Evolutionary conservation across 2,888 invertebrate genomes (phyloP).

Genomic region (Coleophora deauratella): DNA sequence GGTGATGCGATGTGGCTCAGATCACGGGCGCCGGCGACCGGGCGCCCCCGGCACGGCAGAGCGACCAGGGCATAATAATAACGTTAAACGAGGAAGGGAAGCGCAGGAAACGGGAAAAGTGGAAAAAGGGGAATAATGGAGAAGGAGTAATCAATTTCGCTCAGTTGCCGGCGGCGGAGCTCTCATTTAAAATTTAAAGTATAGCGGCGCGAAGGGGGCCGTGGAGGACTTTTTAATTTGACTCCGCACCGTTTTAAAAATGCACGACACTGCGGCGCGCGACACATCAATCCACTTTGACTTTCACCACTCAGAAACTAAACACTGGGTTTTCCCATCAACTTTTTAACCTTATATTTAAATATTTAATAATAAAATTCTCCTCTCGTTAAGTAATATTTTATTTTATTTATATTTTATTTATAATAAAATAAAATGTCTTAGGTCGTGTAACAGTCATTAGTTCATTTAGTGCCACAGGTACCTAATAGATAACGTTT

Average conservation of each 20-base stretch:
- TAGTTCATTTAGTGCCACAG: too few relatives aligned
- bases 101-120: conserved; percentile 56
- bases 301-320: conserved; percentile 45
- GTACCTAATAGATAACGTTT: too few relatives aligned
- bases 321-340: conserved; percentile 32
- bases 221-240: conserved; percentile 71
- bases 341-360: conserved; percentile 8
- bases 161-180: conserved; percentile 64
- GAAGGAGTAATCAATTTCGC: conserved; percentile 73
- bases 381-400: too few relatives aligned
- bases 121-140: conserved; percentile 71
- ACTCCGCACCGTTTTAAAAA: conserved; percentile 64
- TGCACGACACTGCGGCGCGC: conserved; percentile 64
- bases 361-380: too few relatives aligned
- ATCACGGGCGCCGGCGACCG: conserved; percentile 26
- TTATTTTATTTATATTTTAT: too few relatives aligned
- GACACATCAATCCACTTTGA: conserved; percentile 69
- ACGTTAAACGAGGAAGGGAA: conserved; percentile 61
- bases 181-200: conserved; percentile 72
- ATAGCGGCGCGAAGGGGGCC: conserved; percentile 55
- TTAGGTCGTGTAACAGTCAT: too few relatives aligned
- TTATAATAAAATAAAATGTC: too few relatives aligned
- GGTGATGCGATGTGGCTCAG: conserved; percentile 21
- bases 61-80: conserved; percentile 51
- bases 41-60: conserved; percentile 16